Conservation (phyloP, 2,113 vertebrate species). For the Thamnaconus septentrionalis region DNA sequence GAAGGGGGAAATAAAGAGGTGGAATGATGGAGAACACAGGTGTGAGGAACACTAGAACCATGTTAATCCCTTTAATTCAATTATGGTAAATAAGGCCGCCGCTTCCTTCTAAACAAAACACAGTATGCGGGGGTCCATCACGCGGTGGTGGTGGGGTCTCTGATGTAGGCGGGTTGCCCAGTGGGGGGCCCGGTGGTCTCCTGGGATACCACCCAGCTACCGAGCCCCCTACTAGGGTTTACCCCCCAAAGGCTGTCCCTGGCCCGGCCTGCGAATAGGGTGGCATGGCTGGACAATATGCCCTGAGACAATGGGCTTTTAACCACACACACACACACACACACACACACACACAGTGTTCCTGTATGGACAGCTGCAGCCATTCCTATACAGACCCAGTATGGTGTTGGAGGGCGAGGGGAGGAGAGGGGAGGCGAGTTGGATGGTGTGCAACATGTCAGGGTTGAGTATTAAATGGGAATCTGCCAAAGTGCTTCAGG, state of each 20-base stretch:
- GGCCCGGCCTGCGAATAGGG: conserved; percentile 41
- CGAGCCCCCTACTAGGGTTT: conserved; percentile 51
- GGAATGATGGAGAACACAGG: conserved; percentile 68
- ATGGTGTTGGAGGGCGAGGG: conserved; percentile 18
- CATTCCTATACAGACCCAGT: conserved; percentile 51
- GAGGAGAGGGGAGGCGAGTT: conserved; percentile 11
- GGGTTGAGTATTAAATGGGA: conserved; percentile 59
- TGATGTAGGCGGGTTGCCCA: conserved; percentile 62
- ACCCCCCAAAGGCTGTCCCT: conserved; percentile 33
- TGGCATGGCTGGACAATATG: conserved; percentile 56
- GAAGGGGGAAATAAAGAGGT: conserved; percentile 40
- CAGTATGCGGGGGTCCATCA: conserved; percentile 65
- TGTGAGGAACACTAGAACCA: conserved; percentile 69
- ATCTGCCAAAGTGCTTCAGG: conserved; percentile 68
- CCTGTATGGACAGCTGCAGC: conserved; percentile 52
- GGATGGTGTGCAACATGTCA: conserved; percentile 50
- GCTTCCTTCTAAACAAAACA: conserved; percentile 74
- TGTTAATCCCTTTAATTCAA: conserved; percentile 80
- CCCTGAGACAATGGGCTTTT: conserved; percentile 53
- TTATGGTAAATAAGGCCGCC: conserved; percentile 74
- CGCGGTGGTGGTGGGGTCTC: conserved; percentile 51
- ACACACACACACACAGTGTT: conserved; percentile 5
- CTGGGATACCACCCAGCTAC: conserved; percentile 67
- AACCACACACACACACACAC: conserved; percentile 25
- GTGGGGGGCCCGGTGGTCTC: conserved; percentile 68